These are phyloP conservation scores for Acipenser ruthenus DNA, from an alignment of 2,797 vertebrate species.

Conservation along the genomic window DNA sequence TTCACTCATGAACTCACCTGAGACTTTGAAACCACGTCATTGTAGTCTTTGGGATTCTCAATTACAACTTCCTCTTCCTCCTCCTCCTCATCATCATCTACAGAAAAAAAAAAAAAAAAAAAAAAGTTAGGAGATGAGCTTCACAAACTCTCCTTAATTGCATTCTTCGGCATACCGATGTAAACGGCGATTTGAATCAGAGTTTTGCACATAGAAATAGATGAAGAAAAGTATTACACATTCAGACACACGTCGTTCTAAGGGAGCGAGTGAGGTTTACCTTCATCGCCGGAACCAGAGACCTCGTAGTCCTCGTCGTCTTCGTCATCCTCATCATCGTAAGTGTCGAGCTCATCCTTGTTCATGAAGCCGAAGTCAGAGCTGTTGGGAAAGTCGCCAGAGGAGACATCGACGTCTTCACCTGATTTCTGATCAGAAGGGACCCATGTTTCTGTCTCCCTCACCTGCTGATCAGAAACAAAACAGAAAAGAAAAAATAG, in stretches of 20 bases:
- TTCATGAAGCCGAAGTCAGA: conserved; percentile 45
- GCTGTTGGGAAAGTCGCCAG: conserved; percentile 60
- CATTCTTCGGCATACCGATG: neutral
- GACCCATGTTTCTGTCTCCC: conserved; percentile 88
- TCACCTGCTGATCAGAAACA: conserved; percentile 65
- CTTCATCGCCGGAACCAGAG: conserved; percentile 78
- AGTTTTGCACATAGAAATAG: neutral
- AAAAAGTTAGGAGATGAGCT: too few relatives aligned
- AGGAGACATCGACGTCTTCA: conserved; percentile 48
- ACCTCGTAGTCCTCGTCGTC: conserved; percentile 39
- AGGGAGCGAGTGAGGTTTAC: conserved; percentile 26
- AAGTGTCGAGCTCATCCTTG: conserved; percentile 37
- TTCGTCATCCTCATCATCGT: conserved; percentile 33
- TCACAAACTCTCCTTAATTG: too few relatives aligned
- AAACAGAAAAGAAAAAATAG: conserved; percentile 5
- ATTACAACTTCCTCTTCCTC: too few relatives aligned
- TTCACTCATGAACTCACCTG: too few relatives aligned
- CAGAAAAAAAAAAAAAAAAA: too few relatives aligned
- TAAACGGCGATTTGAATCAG: neutral
- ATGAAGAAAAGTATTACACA: neutral
- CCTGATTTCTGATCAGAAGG: conserved; percentile 48
- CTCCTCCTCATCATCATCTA: too few relatives aligned
- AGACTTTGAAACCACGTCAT: too few relatives aligned
- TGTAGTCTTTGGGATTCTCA: too few relatives aligned
- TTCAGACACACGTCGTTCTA: neutral